Conservation (phyloP, 2,113 vertebrate genomes). For the Carlito syrichta region DNA sequence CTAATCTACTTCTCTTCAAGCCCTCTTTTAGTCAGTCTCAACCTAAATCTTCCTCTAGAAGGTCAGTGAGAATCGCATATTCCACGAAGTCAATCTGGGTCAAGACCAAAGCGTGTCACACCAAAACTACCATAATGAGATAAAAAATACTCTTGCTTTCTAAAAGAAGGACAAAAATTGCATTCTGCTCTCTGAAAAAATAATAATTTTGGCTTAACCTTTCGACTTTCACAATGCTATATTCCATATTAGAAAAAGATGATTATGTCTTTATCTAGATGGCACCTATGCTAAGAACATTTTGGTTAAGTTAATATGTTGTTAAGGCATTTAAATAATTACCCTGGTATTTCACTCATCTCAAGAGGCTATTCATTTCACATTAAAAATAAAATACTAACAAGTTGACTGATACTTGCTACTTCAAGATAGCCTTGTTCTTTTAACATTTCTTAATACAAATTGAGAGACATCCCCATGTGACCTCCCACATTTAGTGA, state of each 20-base stretch:
- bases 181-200: neutral
- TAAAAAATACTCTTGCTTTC: neutral
- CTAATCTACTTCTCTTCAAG: neutral
- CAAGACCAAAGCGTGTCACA: neutral
- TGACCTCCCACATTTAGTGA: neutral
- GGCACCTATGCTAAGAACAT: neutral
- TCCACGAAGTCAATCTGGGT: neutral
- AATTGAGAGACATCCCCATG: neutral
- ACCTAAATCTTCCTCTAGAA: constrained; percentile 31
- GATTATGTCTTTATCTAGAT: neutral
- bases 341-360: neutral
- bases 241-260: neutral
- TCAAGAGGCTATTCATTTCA: neutral
- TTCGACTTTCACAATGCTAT: neutral
- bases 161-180: neutral
- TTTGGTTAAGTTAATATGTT: neutral
- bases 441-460: constrained; percentile 43
- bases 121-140: constrained; percentile 10
- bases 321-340: neutral
- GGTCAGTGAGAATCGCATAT: neutral
- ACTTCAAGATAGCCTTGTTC: neutral
- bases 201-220: neutral
- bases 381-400: constrained; percentile 10
- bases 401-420: neutral
- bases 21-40: constrained; percentile 1